Percentiles rank a stretch among this genome's conserved stretches.
These are phyloP conservation scores for Syngnathoides biaculeatus DNA, from an alignment of 2,113 vertebrate genomes.

Conservation along the genomic window DNA sequence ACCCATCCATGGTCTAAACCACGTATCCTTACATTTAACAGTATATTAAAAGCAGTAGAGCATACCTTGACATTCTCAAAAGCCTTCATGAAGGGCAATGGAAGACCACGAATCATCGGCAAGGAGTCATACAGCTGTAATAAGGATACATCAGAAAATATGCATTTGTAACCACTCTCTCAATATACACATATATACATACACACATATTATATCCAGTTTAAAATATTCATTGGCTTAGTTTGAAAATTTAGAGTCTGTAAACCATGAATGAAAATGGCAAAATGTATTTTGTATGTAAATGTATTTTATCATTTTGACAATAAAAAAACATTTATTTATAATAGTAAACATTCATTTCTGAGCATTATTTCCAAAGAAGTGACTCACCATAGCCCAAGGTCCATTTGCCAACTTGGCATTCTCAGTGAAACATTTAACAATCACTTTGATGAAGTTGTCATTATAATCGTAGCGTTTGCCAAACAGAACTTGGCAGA, in stretches of 20 bases:
- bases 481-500: slow-evolving; percentile 74
- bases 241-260: no score
- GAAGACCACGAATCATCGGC: slow-evolving; percentile 8
- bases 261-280: no score
- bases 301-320: no score
- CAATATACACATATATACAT: not conserved
- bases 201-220: not conserved
- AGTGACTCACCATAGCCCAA: slow-evolving; percentile 53
- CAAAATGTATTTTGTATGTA: no score
- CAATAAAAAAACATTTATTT: no score
- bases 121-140: slow-evolving; percentile 25
- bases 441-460: slow-evolving; percentile 32
- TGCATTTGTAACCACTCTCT: not conserved
- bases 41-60: not conserved
- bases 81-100: slow-evolving; percentile 27
- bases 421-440: slow-evolving; percentile 38
- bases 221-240: no score
- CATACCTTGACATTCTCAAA: slow-evolving; percentile 15
- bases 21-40: not conserved
- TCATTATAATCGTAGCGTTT: slow-evolving; percentile 67
- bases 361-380: not conserved
- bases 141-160: not conserved
- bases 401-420: slow-evolving; percentile 53
- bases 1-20: not conserved
- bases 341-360: no score